Base-by-base conservation (phyloP, 2,888 invertebrate species). In the Orgyia antiqua region DNA sequence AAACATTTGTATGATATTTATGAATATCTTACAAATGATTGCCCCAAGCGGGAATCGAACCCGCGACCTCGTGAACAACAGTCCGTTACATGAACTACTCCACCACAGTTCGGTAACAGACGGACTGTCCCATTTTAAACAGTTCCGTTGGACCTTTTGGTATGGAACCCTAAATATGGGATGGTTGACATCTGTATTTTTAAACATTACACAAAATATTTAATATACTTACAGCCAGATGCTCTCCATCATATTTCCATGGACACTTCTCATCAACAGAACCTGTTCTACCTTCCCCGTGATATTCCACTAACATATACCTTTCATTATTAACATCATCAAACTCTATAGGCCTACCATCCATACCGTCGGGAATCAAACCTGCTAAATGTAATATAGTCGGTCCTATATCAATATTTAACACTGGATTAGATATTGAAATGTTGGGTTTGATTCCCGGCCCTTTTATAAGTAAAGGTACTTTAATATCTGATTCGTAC, bases 401-500 rank as follows among this genome's bases (percentile, higher is more conserved):
- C 0, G 96, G 93, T 2, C 93, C 93, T 21, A 97, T 59, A 67
- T 97, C 97, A n/a, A 96, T 90, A 48, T 93, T 90, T 4, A 92
- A 82, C 0, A 93, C 88, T 0, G 93, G 90, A 29, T 88, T 77
- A 0, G 68, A 60, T 38, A 89, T 72, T 1, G 78, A 52, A 0
- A 69, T 59, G 28, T 88, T 88, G 13, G 72, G 73, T 7, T 60
- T 55, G 7, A 95, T 75, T 1, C 86, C 86, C 0, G 97, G 96
- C 0, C 95, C 97, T 25, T 91, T 86, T 2, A 97, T 89, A 26
- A 96, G 58, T 3, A 97, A 80, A 0, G 97, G 97, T 0, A 97
- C 92, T 48, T 91, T 89, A 24, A 96, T 92, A 61, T 97, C 97
- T 0, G 94, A 92, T 65, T 97, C 96, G 71, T 97, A 97, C 0